Evolutionary conservation across 2,888 invertebrate genomes (phyloP).

Genomic region (Anoplius nigerrimus): DNA sequence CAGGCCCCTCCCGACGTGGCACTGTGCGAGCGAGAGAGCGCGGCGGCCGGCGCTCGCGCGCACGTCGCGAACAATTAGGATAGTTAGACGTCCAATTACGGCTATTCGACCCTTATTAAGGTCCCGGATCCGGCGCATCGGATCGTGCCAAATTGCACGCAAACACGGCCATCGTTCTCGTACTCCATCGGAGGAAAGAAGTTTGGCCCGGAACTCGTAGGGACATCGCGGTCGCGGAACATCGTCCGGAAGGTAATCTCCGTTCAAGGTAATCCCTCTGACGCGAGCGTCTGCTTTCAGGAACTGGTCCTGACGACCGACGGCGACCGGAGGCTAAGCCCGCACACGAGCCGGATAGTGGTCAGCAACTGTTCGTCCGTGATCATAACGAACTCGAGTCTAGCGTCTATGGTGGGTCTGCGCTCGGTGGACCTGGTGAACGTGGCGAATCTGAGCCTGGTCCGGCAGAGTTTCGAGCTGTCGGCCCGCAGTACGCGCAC

Average conservation of each 20-base stretch:
- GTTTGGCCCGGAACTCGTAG: no score
- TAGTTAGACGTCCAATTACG: slow-evolving; percentile 65
- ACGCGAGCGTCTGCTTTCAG: slow-evolving; percentile 70
- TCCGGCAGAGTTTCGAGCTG: slow-evolving; percentile 70
- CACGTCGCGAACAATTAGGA: slow-evolving; percentile 59
- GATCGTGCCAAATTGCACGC: slow-evolving; percentile 34
- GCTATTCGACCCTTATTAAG: slow-evolving; percentile 56
- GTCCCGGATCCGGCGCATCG: slow-evolving; percentile 14
- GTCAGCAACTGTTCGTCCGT: slow-evolving; percentile 80
- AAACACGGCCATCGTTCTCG: slow-evolving; percentile 10
- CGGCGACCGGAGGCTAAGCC: slow-evolving; percentile 77
- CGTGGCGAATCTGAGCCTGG: slow-evolving; percentile 80
- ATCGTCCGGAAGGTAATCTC: no score
- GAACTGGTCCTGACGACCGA: slow-evolving; percentile 79
- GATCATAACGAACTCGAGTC: slow-evolving; percentile 71
- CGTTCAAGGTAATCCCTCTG: neutral
- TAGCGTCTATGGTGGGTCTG: slow-evolving; percentile 80
- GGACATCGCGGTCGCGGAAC: no score
- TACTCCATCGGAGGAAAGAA: no score
- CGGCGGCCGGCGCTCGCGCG: no score
- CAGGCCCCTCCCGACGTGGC: slow-evolving; percentile 26
- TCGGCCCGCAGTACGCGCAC: slow-evolving; percentile 58
- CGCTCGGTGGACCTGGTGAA: slow-evolving; percentile 81
- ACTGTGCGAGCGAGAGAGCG: slow-evolving; percentile 14
- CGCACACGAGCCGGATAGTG: slow-evolving; percentile 79